Evolutionary conservation across 2,113 vertebrate genomes (phyloP).

Genomic region (Hippolais icterina): DNA sequence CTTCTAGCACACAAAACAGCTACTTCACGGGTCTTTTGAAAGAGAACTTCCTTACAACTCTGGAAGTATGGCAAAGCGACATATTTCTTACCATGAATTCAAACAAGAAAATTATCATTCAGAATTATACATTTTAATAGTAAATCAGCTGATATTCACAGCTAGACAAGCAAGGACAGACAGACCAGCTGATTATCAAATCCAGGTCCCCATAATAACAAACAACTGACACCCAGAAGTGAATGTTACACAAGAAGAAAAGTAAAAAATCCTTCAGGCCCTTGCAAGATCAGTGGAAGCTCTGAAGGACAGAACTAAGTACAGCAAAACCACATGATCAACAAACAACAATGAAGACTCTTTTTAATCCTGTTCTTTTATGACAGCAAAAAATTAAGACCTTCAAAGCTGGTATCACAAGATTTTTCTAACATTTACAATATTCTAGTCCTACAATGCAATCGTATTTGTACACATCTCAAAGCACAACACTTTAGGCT

Average conservation of each 20-base stretch:
- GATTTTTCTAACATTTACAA: neutral
- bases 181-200: neutral
- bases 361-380: neutral
- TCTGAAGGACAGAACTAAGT: neutral
- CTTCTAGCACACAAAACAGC: neutral
- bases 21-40: neutral
- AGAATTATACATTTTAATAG: conserved; percentile 20
- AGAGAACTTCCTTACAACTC: neutral
- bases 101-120: neutral
- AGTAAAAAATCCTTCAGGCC: neutral
- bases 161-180: neutral
- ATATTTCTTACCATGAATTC: neutral
- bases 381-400: neutral
- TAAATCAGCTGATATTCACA: neutral
- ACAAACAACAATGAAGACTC: conserved; percentile 14
- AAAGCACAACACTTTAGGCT: neutral
- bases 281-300: neutral
- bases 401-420: conserved; percentile 44
- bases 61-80: neutral
- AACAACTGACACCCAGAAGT: neutral
- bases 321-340: conserved; percentile 34
- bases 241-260: neutral
- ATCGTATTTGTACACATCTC: neutral
- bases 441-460: neutral
- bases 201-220: neutral